A percentile compares a stretch with the other conserved stretches of the same genome.
Evolutionary conservation across 1,140 invertebrate genomes (phyloP).

Genomic region (Diploscapter pachys): DNA sequence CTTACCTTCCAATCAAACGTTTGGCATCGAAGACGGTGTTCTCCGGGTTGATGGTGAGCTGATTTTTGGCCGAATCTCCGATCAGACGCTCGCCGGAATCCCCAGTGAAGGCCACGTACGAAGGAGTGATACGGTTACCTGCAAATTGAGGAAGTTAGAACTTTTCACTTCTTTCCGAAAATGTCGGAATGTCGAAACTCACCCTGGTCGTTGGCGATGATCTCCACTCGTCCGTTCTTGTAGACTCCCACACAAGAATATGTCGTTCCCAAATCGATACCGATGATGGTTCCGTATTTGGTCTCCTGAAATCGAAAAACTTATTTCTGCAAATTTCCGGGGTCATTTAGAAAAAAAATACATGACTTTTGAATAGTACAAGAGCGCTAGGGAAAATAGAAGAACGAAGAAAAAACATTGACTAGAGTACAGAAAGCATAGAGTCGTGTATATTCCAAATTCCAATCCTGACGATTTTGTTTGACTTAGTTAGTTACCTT

Average conservation of each 20-base stretch:
- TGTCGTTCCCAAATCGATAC: constrained; percentile 76
- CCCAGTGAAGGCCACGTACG: constrained; percentile 82
- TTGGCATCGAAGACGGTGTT: constrained; percentile 79
- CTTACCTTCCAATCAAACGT: constrained; percentile 56
- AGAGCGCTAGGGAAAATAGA: not conserved
- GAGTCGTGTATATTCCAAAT: not conserved
- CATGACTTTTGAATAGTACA: not conserved
- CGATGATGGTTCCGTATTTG: constrained; percentile 61
- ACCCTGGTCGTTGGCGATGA: constrained; percentile 86
- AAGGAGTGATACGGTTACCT: constrained; percentile 69
- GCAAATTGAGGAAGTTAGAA: constrained; percentile 14
- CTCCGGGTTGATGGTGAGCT: constrained; percentile 75
- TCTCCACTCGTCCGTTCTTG: constrained; percentile 78
- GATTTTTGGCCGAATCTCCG: constrained; percentile 70
- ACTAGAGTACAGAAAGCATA: not conserved
- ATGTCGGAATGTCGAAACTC: constrained; percentile 1
- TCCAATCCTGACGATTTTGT: not conserved
- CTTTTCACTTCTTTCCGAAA: not conserved
- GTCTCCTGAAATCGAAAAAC: constrained; percentile 41
- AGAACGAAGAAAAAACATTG: not conserved
- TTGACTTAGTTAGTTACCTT: constrained; percentile 19
- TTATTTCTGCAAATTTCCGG: not conserved
- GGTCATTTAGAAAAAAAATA: not conserved
- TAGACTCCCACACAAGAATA: constrained; percentile 67
- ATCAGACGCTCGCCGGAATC: constrained; percentile 76